A percentile compares a stretch with the other conserved stretches of the same genome.
Conservation (phyloP, 2,797 vertebrate genomes). For the Sebastes nivosus region DNA sequence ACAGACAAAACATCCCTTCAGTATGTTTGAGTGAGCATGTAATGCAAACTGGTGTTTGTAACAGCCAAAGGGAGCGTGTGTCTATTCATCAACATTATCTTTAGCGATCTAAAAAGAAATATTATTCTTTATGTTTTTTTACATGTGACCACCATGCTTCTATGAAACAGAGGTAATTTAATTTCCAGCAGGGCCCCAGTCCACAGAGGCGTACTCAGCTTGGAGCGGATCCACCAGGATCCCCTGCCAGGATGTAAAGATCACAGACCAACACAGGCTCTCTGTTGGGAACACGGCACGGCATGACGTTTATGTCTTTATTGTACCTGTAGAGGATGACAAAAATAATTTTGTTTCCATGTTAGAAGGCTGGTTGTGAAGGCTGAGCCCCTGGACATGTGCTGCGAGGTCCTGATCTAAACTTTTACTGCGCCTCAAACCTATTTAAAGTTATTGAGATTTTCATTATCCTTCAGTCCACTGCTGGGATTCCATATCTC, state of each 20-base stretch:
- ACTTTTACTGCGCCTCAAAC: conserved; percentile 50
- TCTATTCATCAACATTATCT: conserved; percentile 63
- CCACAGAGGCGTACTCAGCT: conserved; percentile 53
- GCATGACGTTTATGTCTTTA: conserved; percentile 24
- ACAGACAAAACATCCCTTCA: conserved; percentile 25
- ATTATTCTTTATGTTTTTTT: conserved; percentile 57
- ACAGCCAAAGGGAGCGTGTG: conserved; percentile 45
- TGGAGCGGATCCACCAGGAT: conserved; percentile 68
- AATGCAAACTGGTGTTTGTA: conserved; percentile 33
- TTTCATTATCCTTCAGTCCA: conserved; percentile 66
- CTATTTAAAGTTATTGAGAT: conserved; percentile 56
- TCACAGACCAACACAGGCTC: conserved; percentile 57
- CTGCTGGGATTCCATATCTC: conserved; percentile 58
- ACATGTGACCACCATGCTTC: conserved; percentile 64
- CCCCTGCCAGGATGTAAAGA: conserved; percentile 70
- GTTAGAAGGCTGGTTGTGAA: conserved; percentile 41
- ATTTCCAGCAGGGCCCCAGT: conserved; percentile 77
- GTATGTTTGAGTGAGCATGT: conserved; percentile 29
- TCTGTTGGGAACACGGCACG: conserved; percentile 42
- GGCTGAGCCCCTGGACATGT: conserved; percentile 26
- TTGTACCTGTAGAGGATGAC: conserved; percentile 38
- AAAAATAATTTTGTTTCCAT: conserved; percentile 45
- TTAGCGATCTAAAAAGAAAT: conserved; percentile 60
- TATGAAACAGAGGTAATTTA: conserved; percentile 76
- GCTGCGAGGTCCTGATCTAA: conserved; percentile 49